Evolutionary conservation across 2,113 vertebrate species (phyloP).

Genomic region (Agelaius tricolor): DNA sequence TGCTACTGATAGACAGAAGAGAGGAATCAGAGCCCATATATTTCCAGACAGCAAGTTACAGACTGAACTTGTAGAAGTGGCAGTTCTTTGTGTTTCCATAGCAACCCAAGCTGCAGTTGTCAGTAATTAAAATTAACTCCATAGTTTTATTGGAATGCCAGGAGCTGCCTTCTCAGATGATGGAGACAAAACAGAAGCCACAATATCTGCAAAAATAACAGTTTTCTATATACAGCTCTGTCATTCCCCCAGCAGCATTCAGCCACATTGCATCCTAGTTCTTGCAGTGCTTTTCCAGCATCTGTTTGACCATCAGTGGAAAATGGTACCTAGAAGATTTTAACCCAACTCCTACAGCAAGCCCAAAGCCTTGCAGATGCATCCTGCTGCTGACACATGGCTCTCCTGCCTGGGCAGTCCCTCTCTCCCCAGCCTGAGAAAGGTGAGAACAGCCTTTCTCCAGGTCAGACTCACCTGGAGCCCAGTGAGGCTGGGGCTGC

Average conservation of each 20-base stretch:
- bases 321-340: background rate
- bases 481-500: background rate
- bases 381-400: background rate
- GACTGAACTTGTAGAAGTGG: constrained; percentile 1
- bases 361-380: background rate
- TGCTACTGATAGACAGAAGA: background rate
- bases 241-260: background rate
- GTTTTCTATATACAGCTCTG: background rate
- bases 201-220: background rate
- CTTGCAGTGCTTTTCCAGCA: background rate
- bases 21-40: background rate
- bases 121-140: constrained; percentile 68
- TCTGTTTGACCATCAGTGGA: background rate
- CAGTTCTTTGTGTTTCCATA: constrained; percentile 65
- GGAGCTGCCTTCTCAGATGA: constrained; percentile 11
- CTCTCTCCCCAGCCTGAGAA: background rate
- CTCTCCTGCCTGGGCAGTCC: background rate
- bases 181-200: constrained; percentile 4
- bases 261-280: background rate
- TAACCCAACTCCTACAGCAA: background rate
- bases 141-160: constrained; percentile 39
- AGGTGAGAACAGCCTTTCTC: background rate
- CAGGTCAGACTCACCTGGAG: background rate
- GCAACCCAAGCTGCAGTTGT: constrained; percentile 62
- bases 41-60: constrained; percentile 53